A percentile compares a stretch with the other conserved stretches of the same genome.
Conservation (phyloP, 1,140 invertebrate genomes). For the Aphaenogaster floridana region DNA sequence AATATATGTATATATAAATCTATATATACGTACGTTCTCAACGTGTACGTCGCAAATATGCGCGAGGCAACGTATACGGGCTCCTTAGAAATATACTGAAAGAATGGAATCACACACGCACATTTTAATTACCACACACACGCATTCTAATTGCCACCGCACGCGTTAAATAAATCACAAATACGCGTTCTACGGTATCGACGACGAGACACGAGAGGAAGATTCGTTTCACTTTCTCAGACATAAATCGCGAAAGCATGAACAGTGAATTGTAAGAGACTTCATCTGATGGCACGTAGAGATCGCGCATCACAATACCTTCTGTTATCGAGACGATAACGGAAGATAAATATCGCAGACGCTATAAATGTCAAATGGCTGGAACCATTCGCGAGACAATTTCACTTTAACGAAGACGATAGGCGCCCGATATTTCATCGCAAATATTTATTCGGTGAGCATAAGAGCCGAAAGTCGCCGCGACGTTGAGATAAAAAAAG, state of each 20-base stretch:
- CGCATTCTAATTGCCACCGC: conserved; percentile 1
- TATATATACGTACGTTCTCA: conserved; percentile 45
- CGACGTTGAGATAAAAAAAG: background rate
- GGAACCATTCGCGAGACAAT: conserved; percentile 23
- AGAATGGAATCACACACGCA: conserved; percentile 18
- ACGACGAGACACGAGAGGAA: conserved; percentile 18
- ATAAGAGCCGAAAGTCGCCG: background rate
- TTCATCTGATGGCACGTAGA: background rate
- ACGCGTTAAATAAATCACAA: conserved; percentile 52
- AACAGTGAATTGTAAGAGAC: background rate
- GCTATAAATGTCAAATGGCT: conserved; percentile 27
- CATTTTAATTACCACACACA: background rate
- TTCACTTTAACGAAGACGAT: background rate
- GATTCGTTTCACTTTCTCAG: conserved; percentile 9
- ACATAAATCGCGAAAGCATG: background rate
- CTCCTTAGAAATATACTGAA: conserved; percentile 38
- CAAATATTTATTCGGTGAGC: background rate
- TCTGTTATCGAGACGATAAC: background rate
- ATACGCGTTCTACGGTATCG: conserved; percentile 6
- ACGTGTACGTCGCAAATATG: conserved; percentile 50
- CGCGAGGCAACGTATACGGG: conserved; percentile 53
- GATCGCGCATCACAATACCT: background rate
- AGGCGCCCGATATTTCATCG: background rate
- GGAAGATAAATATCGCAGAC: background rate
- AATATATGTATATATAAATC: conserved; percentile 29